Percentiles rank a stretch among this genome's conserved stretches.
These are phyloP conservation scores for Amiota mariae DNA, from an alignment of 2,888 invertebrate genomes.

Conservation along the genomic window DNA sequence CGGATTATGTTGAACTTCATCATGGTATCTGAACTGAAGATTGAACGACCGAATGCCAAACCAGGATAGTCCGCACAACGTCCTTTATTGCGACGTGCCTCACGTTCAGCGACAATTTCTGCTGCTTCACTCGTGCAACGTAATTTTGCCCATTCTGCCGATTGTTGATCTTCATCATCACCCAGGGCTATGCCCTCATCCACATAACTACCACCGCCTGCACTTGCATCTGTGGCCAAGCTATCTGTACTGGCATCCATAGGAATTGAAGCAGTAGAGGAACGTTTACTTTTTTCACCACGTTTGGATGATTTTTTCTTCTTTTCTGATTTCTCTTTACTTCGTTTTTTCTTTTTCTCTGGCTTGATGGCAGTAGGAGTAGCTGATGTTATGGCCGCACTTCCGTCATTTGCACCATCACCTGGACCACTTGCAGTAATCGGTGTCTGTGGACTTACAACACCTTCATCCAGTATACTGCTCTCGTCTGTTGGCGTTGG, in stretches of 20 bases:
- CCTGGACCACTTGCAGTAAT: slow-evolving; percentile 28
- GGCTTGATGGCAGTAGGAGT: slow-evolving; percentile 44
- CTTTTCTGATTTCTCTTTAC: slow-evolving; percentile 56
- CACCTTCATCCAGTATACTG: slow-evolving; percentile 67
- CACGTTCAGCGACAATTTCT: slow-evolving; percentile 90
- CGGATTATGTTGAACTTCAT: slow-evolving; percentile 98
- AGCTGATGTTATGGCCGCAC: slow-evolving; percentile 23
- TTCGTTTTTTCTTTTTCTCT: slow-evolving; percentile 57
- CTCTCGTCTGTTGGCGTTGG: slow-evolving; percentile 72
- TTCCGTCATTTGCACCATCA: neutral
- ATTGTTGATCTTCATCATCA: slow-evolving; percentile 83
- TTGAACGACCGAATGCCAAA: slow-evolving; percentile 90
- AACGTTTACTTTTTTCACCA: slow-evolving; percentile 63
- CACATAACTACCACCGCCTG: slow-evolving; percentile 52
- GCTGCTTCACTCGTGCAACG: slow-evolving; percentile 92
- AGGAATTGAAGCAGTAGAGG: slow-evolving; percentile 39
- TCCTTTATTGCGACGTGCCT: slow-evolving; percentile 81
- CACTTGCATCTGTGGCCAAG: slow-evolving; percentile 57
- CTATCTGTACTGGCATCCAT: slow-evolving; percentile 60
- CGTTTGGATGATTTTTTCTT: slow-evolving; percentile 55
- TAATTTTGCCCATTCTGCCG: slow-evolving; percentile 86
- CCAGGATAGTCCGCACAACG: slow-evolving; percentile 95
- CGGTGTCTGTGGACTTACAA: slow-evolving; percentile 47
- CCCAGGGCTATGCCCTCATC: slow-evolving; percentile 76
- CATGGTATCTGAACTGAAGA: slow-evolving; percentile 96